Base-by-base conservation (phyloP, 2,113 vertebrate species). In the Toxotes jaculatrix region DNA sequence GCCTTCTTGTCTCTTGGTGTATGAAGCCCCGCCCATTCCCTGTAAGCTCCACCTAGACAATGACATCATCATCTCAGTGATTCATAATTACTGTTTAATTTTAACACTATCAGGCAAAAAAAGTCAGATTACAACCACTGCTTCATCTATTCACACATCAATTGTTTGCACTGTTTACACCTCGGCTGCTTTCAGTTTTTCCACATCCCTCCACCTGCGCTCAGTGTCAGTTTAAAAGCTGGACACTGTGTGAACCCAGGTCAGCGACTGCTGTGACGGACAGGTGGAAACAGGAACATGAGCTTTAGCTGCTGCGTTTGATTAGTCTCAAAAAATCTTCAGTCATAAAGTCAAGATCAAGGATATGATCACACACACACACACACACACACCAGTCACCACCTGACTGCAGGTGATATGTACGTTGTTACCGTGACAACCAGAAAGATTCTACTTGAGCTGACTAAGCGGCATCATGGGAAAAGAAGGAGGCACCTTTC, bases 1-100 rank as follows among this genome's bases (percentile, higher is more conserved):
- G 1, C 68, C 42, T 14, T 43, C 6, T 75, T 38, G 0, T 19
- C 5, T 31, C 23, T 56, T 6, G 43, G 65, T 3, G 19, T 17
- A 2, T 36, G 59, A 55, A 80, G 67, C 4, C 45, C 72, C 0
- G 17, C 34, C 78, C 62, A 68, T 4, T 87, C 40, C 1, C 23
- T 16, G n/a, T 36, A 75, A 36, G 49, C 56, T 32, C 73, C 60
- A 42, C 80, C 88, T 87, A 43, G 32, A 19, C 0, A 12, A 69
- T 36, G 38, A 70, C 32, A 61, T 66, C 0, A 42, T 64, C 0
- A 16, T 16, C 19, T 23, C 8, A 17, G 59, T 68, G 11, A 60
- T 51, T 59, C 0, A 11, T 13, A 13, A 27, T 51, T 66, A 21
- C 12, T 38, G 19, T 14, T 69, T 27, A 17, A 49, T 49, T 49